Conservation (phyloP, 1,140 invertebrate genomes). For the Bombyx mandarina region DNA sequence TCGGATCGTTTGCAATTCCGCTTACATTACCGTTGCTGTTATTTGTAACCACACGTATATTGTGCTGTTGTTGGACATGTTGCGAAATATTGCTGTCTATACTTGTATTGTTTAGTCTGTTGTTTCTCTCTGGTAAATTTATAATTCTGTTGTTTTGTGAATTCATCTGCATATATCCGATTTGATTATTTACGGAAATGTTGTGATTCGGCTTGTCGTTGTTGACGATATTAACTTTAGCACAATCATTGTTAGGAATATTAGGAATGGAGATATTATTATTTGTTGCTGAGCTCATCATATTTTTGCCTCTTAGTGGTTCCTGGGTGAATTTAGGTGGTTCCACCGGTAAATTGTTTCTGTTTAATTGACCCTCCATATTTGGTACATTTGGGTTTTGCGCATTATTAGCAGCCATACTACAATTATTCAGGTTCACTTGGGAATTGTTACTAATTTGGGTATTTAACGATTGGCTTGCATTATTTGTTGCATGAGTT, state of each 20-base stretch:
- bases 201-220: slow-evolving; percentile 58
- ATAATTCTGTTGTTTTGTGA: slow-evolving; percentile 60
- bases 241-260: slow-evolving; percentile 47
- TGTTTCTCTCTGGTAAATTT: slow-evolving; percentile 60
- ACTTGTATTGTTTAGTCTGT: slow-evolving; percentile 46
- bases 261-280: slow-evolving; percentile 38
- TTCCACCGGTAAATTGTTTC: slow-evolving; percentile 42
- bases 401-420: slow-evolving; percentile 32
- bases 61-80: slow-evolving; percentile 59
- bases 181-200: slow-evolving; percentile 60
- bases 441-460: slow-evolving; percentile 43
- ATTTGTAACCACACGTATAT: slow-evolving; percentile 61
- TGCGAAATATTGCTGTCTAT: slow-evolving; percentile 49
- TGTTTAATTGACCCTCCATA: slow-evolving; percentile 49
- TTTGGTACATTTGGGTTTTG: slow-evolving; percentile 37
- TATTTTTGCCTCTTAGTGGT: slow-evolving; percentile 47
- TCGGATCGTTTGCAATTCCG: slow-evolving; percentile 38
- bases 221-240: slow-evolving; percentile 53
- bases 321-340: slow-evolving; percentile 51
- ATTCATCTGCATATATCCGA: slow-evolving; percentile 67
- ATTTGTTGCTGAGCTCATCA: slow-evolving; percentile 41
- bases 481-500: slow-evolving; percentile 34
- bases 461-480: slow-evolving; percentile 40
- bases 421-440: slow-evolving; percentile 58
- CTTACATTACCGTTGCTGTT: slow-evolving; percentile 44